These are phyloP conservation scores for Eristalinus sepulchralis DNA, from an alignment of 2,888 invertebrate genomes.

Conservation along the genomic window DNA sequence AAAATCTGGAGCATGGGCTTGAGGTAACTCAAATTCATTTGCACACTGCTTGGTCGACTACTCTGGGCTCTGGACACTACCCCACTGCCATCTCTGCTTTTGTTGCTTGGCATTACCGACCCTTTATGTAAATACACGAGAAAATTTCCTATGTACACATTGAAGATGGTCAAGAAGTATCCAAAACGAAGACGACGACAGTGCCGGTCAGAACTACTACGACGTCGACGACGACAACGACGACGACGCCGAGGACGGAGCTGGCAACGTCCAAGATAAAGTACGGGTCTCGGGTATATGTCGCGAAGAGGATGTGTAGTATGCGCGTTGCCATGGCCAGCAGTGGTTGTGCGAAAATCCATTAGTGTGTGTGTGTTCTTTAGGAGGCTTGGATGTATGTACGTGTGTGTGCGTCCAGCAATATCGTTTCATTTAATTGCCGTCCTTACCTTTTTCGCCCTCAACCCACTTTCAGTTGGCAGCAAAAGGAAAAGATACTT, in stretches of 20 bases:
- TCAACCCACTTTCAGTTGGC: constrained; percentile 16
- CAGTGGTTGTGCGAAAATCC: constrained; percentile 33
- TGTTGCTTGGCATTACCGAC: neutral
- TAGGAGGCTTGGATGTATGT: constrained; percentile 36
- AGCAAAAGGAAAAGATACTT: constrained; percentile 38
- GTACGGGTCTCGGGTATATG: constrained; percentile 19
- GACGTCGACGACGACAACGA: constrained; percentile 62
- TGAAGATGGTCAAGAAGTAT: constrained; percentile 69
- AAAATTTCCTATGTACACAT: constrained; percentile 65
- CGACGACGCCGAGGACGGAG: constrained; percentile 29
- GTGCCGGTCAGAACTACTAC: constrained; percentile 29
- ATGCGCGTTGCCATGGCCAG: constrained; percentile 42
- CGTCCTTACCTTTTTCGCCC: constrained; percentile 49
- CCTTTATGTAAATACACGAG: constrained; percentile 66
- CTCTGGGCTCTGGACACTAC: constrained; percentile 10
- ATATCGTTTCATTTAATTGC: constrained; percentile 61
- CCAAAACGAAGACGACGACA: constrained; percentile 71
- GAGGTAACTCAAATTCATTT: constrained; percentile 64
- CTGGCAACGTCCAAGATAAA: constrained; percentile 22
- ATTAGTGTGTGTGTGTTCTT: constrained; percentile 49
- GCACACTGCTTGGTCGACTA: constrained; percentile 44
- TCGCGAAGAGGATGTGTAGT: constrained; percentile 12
- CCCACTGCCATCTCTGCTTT: neutral
- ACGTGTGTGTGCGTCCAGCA: constrained; percentile 28
- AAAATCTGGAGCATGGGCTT: constrained; percentile 34